Base-by-base conservation (phyloP, 1,140 invertebrate genomes). In the Zaprionus africanus region DNA sequence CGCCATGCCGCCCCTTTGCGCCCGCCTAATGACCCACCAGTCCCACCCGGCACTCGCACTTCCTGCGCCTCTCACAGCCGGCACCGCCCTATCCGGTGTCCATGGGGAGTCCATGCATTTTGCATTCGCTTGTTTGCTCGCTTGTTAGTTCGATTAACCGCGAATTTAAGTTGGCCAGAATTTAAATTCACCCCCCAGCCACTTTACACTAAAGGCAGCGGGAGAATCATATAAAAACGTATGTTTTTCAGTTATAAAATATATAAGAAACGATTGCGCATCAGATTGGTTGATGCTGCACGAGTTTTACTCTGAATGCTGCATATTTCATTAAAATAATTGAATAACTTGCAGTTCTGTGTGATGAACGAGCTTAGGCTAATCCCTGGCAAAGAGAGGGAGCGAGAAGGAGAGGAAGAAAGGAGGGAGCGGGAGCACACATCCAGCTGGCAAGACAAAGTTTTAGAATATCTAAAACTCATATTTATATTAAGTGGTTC, bases 241-340 rank as follows among this genome's bases (percentile, higher is more conserved):
- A 22, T 22, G 31, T 34, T 11, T 1, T 9, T 31, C 2, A 11
- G 2, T 3, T 34, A 34, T 3, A 11, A 34, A 11, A 34, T 34
- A 34, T 11, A 34, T 34, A 11, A 34, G 2, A 11, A 34, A 34
- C 7, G 31, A 34, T 9, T 11, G 11, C 9, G 31, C 3, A 11
- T 34, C 31, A 34, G 9, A 34, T 11, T 34, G 11, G 31, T 34
- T 9, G 9, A 34, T 34, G 31, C 31, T 34, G 31, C 31, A 34
- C 2, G 9, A 34, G 31, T 11, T 34, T 34, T 11, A 34, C 9
- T 34, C 65, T 62, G 73, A 51, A 68, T 71, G 70, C 36, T 49
- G 51, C 57, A 72, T 76, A 82, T 80, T 83, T 82, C 68, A 90
- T 90, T 90, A 90, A 85, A 90, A 82, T 90, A 90, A 85, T 90